Evolutionary conservation across 2,113 vertebrate genomes (phyloP).

Genomic region (Diphyllodes magnificus): DNA sequence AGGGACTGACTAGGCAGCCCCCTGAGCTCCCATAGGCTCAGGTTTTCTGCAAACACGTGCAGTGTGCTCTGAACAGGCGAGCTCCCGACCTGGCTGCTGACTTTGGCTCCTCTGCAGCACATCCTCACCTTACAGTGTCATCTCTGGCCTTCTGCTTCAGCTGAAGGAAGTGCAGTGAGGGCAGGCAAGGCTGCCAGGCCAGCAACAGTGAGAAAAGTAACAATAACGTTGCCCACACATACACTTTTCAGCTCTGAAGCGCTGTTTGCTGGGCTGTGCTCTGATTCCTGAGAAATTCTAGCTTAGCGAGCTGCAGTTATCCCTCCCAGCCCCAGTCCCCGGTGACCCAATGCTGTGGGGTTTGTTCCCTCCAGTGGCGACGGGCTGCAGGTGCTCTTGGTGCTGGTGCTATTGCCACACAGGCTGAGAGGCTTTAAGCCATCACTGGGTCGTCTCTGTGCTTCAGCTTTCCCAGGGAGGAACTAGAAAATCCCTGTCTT

Average conservation of each 20-base stretch:
- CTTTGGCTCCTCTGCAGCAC: not conserved
- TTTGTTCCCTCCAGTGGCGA: not conserved
- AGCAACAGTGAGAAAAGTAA: not conserved
- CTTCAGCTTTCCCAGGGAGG: not conserved
- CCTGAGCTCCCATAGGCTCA: not conserved
- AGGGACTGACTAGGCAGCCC: rapidly evolving
- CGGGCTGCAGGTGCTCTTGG: not conserved
- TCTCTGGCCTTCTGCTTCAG: not conserved
- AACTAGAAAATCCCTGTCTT: not conserved
- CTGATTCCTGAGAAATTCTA: not conserved
- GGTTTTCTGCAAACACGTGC: not conserved
- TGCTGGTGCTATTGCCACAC: not conserved
- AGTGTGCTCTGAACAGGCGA: rapidly evolving
- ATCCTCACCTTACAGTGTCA: not conserved
- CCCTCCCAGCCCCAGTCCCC: too few relatives aligned
- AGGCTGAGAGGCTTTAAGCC: not conserved
- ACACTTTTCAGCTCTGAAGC: not conserved
- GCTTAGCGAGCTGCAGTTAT: not conserved
- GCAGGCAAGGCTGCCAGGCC: not conserved
- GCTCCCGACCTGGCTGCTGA: rapidly evolving
- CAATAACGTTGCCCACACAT: not conserved
- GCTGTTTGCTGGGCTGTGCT: not conserved
- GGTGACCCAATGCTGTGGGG: rapidly evolving
- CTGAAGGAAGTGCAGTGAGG: not conserved
- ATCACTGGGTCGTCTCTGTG: rapidly evolving